Conservation (phyloP, 2,888 invertebrate genomes). For the Nowickia ferox region DNA sequence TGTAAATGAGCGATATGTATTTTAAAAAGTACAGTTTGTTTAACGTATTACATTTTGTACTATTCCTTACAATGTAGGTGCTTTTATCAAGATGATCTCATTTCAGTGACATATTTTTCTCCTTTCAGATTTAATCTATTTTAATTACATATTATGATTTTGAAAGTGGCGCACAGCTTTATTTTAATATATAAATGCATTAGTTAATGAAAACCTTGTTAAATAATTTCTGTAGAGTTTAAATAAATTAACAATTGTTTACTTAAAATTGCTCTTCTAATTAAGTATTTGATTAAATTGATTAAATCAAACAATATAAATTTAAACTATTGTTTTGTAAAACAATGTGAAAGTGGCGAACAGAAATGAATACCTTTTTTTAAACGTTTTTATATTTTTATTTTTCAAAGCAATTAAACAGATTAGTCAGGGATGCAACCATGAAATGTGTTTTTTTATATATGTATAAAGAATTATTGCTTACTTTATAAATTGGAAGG, state of each 20-base stretch:
- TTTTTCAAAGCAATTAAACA: not conserved
- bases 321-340: constrained; percentile 19
- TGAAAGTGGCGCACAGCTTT: not conserved
- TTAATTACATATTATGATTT: not conserved
- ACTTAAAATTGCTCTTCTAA: constrained; percentile 11
- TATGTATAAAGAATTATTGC: too few relatives aligned
- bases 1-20: too few relatives aligned
- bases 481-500: too few relatives aligned
- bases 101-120: not conserved
- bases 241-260: not conserved
- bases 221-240: constrained; percentile 7
- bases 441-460: not conserved
- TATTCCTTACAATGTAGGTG: too few relatives aligned
- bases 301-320: constrained; percentile 16
- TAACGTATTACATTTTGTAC: too few relatives aligned
- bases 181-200: not conserved
- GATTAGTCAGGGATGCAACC: not conserved
- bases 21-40: not conserved
- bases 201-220: constrained; percentile 22
- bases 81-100: not conserved
- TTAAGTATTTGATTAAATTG: constrained; percentile 29
- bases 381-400: not conserved
- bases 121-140: not conserved
- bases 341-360: constrained; percentile 30
- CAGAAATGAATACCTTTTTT: constrained; percentile 2